A percentile compares a stretch with the other conserved stretches of the same genome.
These are phyloP conservation scores for Aporophyla lueneburgensis DNA, from an alignment of 2,888 invertebrate genomes.

Conservation along the genomic window DNA sequence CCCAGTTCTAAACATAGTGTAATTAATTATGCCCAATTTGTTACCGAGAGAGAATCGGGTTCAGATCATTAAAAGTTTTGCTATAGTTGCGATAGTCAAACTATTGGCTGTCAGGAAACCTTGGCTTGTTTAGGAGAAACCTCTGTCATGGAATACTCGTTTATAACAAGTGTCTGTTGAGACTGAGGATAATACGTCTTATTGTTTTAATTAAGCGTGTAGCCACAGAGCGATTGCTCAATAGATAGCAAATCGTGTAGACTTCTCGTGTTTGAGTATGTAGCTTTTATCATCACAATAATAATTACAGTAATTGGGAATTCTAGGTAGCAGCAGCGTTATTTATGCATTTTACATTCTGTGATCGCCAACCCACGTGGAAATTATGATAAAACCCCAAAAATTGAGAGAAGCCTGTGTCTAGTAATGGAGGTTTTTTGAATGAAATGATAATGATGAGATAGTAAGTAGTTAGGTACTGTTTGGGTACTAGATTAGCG, in stretches of 20 bases:
- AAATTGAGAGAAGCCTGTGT: too few species aligned
- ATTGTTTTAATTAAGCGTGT: not conserved
- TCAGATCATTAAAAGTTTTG: constrained; percentile 49
- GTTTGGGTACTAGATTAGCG: not conserved
- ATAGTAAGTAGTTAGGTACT: not conserved
- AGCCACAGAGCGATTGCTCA: not conserved
- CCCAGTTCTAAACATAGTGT: constrained; percentile 28
- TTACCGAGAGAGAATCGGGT: constrained; percentile 23
- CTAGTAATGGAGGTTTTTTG: too few species aligned
- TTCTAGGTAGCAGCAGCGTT: too few species aligned
- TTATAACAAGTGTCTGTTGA: not conserved
- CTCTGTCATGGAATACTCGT: not conserved
- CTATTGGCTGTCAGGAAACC: constrained; percentile 1
- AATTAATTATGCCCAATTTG: constrained; percentile 51
- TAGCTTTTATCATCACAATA: not conserved
- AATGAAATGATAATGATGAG: too few species aligned
- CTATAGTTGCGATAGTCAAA: constrained; percentile 15
- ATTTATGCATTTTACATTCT: too few species aligned
- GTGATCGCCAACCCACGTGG: too few species aligned
- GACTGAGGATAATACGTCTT: not conserved
- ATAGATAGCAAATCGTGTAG: not conserved
- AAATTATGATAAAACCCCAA: too few species aligned
- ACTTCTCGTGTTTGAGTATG: not conserved
- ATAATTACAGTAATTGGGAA: not conserved
- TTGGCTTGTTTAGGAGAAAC: not conserved